Base-by-base conservation (phyloP, 2,797 vertebrate species). In the Melopsittacus undulatus region DNA sequence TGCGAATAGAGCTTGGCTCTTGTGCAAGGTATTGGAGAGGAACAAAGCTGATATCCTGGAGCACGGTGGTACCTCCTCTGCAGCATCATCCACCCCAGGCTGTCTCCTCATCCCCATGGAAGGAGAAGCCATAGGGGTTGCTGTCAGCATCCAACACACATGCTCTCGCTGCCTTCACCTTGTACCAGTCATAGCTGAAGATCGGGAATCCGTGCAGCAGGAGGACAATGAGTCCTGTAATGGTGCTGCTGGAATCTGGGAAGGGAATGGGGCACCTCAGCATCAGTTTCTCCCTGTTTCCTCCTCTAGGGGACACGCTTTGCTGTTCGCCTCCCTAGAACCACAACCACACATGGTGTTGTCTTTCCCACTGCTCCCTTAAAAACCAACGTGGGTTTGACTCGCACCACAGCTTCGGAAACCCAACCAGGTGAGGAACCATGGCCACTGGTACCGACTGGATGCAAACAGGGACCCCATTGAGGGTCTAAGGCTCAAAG, bases 201-300 rank as follows among this genome's bases (percentile, higher is more conserved):
- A 99, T 99, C 6, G 99, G 99, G 96, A 99, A 99, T 62, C 99
- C 99, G 0, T 99, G 99, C 75, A 99, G 99, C 75, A 99, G 98
- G 67, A 99, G 98, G 40, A 99, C 70, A 5, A 99, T 93, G 2
- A 99, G n/a, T n/a, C n/a, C n/a, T n/a, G n/a, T n/a, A 3, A 99
- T 91, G 26, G 98, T 98, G 1, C 99, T 99, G 1, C 90, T 72
- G 0, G 99, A 99, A 68, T 99, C 99, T 99, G 95, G 11, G 13
- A 21, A 77, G 26, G 93, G 9, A 91, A 43, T 0, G 8, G 4
- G 4, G 14, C 9, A 7, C 24, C 43, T 78, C 42, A 48, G 63
- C 61, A 22, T 24, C 32, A 34, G 51, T 17, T 27, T 40, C 24
- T 49, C 9, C 26, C 5, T 10, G 3, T 63, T 67, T 45, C 62